These are phyloP conservation scores for Xanthorhoe designata DNA, from an alignment of 2,888 invertebrate species.

Conservation along the genomic window DNA sequence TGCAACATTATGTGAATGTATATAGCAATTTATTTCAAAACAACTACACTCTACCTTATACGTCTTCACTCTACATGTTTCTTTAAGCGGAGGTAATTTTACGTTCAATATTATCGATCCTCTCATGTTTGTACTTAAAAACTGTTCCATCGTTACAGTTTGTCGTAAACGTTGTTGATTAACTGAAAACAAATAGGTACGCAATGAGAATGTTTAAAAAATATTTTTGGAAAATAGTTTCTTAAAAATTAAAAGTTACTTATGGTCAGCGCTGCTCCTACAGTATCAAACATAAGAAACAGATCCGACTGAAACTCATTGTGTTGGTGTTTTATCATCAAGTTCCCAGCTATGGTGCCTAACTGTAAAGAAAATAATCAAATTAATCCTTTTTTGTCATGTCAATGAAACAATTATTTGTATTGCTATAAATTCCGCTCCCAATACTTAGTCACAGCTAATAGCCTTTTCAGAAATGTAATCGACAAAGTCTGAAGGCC, in stretches of 20 bases:
- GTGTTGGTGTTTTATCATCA: slow-evolving; percentile 88
- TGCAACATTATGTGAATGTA: too few species aligned
- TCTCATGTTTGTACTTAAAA: slow-evolving; percentile 56
- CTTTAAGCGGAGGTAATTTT: slow-evolving; percentile 71
- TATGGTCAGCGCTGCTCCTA: slow-evolving; percentile 57
- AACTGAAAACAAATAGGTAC: slow-evolving; percentile 51
- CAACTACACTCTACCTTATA: slow-evolving; percentile 78
- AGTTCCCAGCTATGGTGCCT: slow-evolving; percentile 89
- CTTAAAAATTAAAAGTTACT: slow-evolving; percentile 50
- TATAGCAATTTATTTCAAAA: slow-evolving; percentile 5
- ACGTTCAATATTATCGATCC: slow-evolving; percentile 53
- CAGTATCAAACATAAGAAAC: slow-evolving; percentile 77
- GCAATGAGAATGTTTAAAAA: slow-evolving; percentile 46
- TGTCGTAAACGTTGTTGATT: slow-evolving; percentile 38
- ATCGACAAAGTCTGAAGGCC: too few species aligned
- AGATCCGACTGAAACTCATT: slow-evolving; percentile 89
- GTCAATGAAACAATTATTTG: too few species aligned
- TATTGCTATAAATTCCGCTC: too few species aligned
- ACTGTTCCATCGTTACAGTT: slow-evolving; percentile 65
- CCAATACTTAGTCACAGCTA: too few species aligned
- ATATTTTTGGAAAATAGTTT: slow-evolving; percentile 34
- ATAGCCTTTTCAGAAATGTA: too few species aligned
- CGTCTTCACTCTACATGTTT: slow-evolving; percentile 80
- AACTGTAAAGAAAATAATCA: slow-evolving; percentile 41
- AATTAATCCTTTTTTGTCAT: too few species aligned